A percentile compares a stretch with the other conserved stretches of the same genome.
phyloP scores from a whole-genome alignment of 2,113 vertebrate species.

The Eonycteris spelaea region DNA sequence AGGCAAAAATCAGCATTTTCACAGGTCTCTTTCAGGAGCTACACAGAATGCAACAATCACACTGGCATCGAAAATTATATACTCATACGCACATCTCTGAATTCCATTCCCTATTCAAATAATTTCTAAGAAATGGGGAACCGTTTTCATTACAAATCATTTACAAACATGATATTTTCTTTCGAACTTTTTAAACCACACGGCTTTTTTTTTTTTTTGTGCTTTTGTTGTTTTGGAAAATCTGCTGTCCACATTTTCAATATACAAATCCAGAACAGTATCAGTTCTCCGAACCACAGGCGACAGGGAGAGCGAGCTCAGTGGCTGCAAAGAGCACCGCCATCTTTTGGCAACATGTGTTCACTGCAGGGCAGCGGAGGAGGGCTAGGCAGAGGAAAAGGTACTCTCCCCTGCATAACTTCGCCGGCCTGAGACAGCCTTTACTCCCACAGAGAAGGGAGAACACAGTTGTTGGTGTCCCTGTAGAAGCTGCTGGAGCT shows the following conservation, averaged over 20 bases:
- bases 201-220: background rate
- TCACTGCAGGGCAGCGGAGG: conserved; percentile 40
- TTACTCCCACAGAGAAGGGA: background rate
- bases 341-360: conserved; percentile 63
- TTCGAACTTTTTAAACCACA: background rate
- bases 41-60: background rate
- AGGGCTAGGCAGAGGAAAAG: background rate
- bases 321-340: conserved; percentile 57
- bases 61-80: background rate
- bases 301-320: background rate
- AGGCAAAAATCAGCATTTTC: background rate
- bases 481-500: background rate
- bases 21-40: background rate
- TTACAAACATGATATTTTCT: background rate
- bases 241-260: background rate
- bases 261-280: background rate
- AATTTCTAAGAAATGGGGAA: background rate
- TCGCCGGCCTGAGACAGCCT: background rate
- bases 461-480: background rate
- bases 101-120: background rate
- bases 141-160: background rate
- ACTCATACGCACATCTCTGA: background rate
- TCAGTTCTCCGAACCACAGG: background rate
- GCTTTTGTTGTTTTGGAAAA: conserved; percentile 28
- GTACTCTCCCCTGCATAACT: background rate